Percentiles rank a stretch among this genome's conserved stretches.
These are phyloP conservation scores for Danio tinwini DNA, from an alignment of 2,797 vertebrate genomes.

Conservation along the genomic window DNA sequence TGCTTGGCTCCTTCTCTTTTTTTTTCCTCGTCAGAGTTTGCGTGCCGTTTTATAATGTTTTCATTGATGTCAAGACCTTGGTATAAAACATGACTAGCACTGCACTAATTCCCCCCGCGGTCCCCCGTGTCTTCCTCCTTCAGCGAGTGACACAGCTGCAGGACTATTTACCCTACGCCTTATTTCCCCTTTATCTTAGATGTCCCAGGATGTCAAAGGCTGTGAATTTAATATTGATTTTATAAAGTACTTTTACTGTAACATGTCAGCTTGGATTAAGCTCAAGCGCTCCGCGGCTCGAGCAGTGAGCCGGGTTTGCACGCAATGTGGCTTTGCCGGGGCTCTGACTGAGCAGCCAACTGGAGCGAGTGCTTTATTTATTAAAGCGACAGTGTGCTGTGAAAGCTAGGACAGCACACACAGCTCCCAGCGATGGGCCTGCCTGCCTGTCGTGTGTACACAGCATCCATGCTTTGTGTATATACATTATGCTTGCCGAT, in stretches of 20 bases:
- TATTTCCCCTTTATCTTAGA: conserved; percentile 91
- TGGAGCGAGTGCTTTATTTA: conserved; percentile 85
- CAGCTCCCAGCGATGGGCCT: conserved; percentile 77
- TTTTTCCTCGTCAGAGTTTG: conserved; percentile 78
- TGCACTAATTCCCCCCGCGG: conserved; percentile 80
- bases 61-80: conserved; percentile 90
- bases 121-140: conserved; percentile 75
- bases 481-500: conserved; percentile 79
- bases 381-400: conserved; percentile 82
- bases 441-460: conserved; percentile 72
- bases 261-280: conserved; percentile 92
- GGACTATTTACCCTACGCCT: conserved; percentile 86
- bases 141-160: conserved; percentile 79
- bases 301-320: conserved; percentile 89
- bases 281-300: conserved; percentile 82
- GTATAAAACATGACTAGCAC: conserved; percentile 89
- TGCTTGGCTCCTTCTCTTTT: conserved; percentile 64
- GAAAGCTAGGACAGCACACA: conserved; percentile 77
- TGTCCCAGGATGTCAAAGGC: conserved; percentile 89
- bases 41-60: conserved; percentile 90
- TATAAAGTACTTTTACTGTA: conserved; percentile 99
- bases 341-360: conserved; percentile 77
- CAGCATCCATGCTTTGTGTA: conserved; percentile 77
- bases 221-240: conserved; percentile 99
- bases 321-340: conserved; percentile 81